phyloP scores from a whole-genome alignment of 2,797 vertebrate species.

The Hafferia zeledoni region DNA sequence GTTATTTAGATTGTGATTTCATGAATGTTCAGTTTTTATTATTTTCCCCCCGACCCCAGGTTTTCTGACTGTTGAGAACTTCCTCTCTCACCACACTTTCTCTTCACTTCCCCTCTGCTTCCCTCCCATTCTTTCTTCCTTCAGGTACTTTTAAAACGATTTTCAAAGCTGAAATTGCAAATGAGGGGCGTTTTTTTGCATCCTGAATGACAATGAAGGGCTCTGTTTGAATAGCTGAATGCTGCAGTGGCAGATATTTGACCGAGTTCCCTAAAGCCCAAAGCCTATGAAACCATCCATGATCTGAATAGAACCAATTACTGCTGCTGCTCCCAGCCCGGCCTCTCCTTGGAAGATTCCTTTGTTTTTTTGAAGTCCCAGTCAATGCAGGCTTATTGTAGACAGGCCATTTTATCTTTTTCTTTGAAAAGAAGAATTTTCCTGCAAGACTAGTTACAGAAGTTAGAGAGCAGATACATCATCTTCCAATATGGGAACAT shows the following conservation, averaged over 20 bases:
- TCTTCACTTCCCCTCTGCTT: slow-evolving; percentile 38
- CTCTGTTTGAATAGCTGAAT: slow-evolving; percentile 53
- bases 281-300: slow-evolving; percentile 35
- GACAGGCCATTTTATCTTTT: not conserved
- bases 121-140: slow-evolving; percentile 42
- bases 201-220: slow-evolving; percentile 42
- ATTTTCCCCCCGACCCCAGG: not conserved
- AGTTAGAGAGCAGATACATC: not conserved
- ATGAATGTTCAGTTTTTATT: not conserved
- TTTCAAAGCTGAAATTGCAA: slow-evolving; percentile 61
- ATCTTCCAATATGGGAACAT: not conserved
- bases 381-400: slow-evolving; percentile 11
- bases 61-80: slow-evolving; percentile 29
- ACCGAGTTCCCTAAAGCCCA: slow-evolving; percentile 41
- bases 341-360: slow-evolving; percentile 1
- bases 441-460: not conserved
- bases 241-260: slow-evolving; percentile 38
- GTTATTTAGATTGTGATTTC: not conserved
- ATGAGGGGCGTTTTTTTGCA: not conserved
- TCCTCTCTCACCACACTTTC: not conserved
- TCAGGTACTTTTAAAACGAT: slow-evolving; percentile 42
- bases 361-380: not conserved
- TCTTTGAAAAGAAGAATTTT: not conserved
- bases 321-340: not conserved
- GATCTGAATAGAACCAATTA: slow-evolving; percentile 44